Evolutionary conservation across 2,797 vertebrate species (phyloP).

Genomic region (Sebastes elongatus): DNA sequence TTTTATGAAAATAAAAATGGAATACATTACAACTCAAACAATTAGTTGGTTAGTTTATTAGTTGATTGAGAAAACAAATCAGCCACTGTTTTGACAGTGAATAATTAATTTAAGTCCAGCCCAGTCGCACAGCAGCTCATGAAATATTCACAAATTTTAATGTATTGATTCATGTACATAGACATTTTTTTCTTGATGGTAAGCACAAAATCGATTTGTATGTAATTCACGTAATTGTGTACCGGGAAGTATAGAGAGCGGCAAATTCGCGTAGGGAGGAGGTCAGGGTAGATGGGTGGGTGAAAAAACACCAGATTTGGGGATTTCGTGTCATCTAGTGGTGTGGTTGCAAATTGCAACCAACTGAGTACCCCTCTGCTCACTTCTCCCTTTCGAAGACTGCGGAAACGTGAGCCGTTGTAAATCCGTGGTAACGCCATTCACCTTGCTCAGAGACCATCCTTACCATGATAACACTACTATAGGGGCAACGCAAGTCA

Average conservation of each 20-base stretch:
- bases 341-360: no score
- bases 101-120: background rate
- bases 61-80: background rate
- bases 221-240: no score
- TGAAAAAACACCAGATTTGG: no score
- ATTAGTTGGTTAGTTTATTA: background rate
- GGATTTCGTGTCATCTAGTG: no score
- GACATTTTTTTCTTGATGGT: no score
- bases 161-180: no score
- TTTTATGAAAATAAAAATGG: background rate
- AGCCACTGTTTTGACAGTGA: background rate
- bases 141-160: no score
- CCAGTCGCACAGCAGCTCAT: fast-evolving
- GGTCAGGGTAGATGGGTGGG: no score
- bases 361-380: fast-evolving
- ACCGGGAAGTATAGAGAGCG: no score
- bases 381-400: no score
- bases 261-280: fast-evolving
- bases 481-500: no score
- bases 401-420: fast-evolving
- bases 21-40: background rate
- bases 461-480: background rate
- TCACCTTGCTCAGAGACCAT: fast-evolving
- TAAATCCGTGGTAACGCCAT: fast-evolving
- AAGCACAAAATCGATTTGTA: no score